A percentile compares a stretch with the other conserved stretches of the same genome.
These are phyloP conservation scores for Probosciger aterrimus DNA, from an alignment of 2,113 vertebrate genomes.

Conservation along the genomic window DNA sequence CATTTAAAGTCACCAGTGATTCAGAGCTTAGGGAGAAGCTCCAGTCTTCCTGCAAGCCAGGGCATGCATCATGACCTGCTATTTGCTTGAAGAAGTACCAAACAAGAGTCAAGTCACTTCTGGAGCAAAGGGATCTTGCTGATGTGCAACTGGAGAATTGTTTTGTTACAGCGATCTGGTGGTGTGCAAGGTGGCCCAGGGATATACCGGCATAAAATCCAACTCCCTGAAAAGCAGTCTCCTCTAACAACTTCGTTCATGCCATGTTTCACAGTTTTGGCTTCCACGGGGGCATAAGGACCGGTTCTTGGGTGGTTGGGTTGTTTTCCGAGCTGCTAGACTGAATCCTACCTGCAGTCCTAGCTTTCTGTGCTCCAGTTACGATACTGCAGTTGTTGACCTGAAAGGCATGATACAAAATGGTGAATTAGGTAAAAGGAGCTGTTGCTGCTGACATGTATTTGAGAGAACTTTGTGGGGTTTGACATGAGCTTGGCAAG, in stretches of 20 bases:
- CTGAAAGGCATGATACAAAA: neutral
- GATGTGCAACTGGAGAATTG: fast-evolving
- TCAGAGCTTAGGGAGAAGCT: neutral
- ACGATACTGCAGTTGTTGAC: neutral
- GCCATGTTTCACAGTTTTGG: neutral
- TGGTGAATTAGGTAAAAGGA: neutral
- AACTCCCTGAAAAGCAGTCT: neutral
- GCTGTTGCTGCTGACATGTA: neutral
- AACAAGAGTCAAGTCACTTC: neutral
- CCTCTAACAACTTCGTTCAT: neutral
- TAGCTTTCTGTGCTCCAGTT: neutral
- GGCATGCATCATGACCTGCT: neutral
- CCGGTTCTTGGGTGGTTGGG: neutral
- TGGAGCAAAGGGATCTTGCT: neutral
- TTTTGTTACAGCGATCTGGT: neutral
- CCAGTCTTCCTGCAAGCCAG: neutral
- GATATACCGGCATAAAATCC: neutral
- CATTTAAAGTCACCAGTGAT: neutral
- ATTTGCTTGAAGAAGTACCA: neutral
- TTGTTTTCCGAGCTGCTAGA: neutral
- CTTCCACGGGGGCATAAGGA: neutral
- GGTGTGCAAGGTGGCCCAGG: neutral
- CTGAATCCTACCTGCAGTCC: neutral
- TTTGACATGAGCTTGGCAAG: neutral
- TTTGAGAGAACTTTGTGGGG: neutral